Evolutionary conservation across 2,888 invertebrate species (phyloP).

Genomic region (Idaea straminata): DNA sequence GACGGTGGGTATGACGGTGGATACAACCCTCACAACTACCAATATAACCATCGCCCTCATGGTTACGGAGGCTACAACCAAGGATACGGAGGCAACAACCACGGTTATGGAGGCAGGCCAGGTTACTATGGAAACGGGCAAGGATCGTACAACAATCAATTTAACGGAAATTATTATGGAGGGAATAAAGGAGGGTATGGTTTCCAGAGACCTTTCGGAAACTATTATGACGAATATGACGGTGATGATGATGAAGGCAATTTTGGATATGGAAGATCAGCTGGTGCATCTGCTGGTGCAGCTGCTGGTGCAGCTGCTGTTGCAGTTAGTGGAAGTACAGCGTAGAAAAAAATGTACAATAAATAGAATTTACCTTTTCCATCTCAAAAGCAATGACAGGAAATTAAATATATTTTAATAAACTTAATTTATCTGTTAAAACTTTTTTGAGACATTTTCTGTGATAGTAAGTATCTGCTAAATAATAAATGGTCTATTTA

Average conservation of each 20-base stretch:
- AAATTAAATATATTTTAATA: neutral
- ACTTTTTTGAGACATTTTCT: neutral
- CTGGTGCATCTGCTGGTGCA: constrained; percentile 31
- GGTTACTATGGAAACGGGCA: constrained; percentile 53
- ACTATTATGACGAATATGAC: constrained; percentile 40
- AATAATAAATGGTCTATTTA: neutral
- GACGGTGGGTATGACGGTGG: constrained; percentile 53
- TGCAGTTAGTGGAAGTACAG: neutral
- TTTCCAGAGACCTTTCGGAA: constrained; percentile 47
- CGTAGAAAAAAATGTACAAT: neutral
- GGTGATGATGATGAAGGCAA: constrained; percentile 34
- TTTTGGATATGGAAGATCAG: constrained; percentile 37
- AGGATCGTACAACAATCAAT: constrained; percentile 60
- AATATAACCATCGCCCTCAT: constrained; percentile 42
- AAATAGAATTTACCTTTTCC: neutral
- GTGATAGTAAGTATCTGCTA: neutral
- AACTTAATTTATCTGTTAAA: too few relatives aligned
- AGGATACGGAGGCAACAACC: constrained; percentile 28
- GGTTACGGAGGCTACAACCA: constrained; percentile 34
- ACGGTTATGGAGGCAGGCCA: constrained; percentile 40
- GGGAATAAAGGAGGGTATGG: constrained; percentile 45
- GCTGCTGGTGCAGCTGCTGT: constrained; percentile 24
- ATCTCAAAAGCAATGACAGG: neutral
- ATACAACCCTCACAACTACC: constrained; percentile 56
- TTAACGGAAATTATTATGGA: constrained; percentile 65